Base-by-base conservation (phyloP, 2,797 vertebrate species). In the Sarcoramphus papa region DNA sequence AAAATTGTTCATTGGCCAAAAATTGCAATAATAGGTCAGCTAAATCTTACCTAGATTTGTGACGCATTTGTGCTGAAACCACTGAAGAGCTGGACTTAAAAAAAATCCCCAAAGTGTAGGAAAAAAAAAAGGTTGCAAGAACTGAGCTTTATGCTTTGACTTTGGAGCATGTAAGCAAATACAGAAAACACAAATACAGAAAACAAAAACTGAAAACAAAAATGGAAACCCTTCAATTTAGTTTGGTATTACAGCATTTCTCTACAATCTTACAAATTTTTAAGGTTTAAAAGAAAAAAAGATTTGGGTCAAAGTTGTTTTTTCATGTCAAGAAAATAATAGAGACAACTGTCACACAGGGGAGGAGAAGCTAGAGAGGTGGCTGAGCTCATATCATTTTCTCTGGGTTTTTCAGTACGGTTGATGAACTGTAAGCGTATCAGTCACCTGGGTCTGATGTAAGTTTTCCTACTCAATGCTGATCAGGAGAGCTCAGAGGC, bases 401-500 rank as follows among this genome's bases (percentile, higher is more conserved):
- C 69, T 67, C 74, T 40, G 50, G 35, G 69, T 41, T 68, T 70
- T 90, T 67, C 64, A 63, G 24, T 3, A 15, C 0, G 1, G 31
- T 1, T 67, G 76, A 33, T 90, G 68, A 93, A 67, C 35, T 1
- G 0, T n/a, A 18, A 88, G 75, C 0, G 0, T 5, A 43, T 40
- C 88, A 41, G 51, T 33, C 88, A 82, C 76, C 53, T 56, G 76
- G 43, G 33, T 18, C 64, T 88, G 43, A 35, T 27, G 22, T 14
- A 85, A 56, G n/a, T 64, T 68, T 20, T 89, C 37, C 54, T 75
- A 77, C 74, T 73, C 0, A 0, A 2, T 30, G 77, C 6, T 56
- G 65, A 53, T 18, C 40, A 62, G 59, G 37, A 79, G 19, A 62
- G 47, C 63, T 64, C 53, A 77, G 82, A 79, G 60, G 43, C n/a